Conservation (phyloP, 2,797 vertebrate species). For the Mormyrus hasselquistii region DNA sequence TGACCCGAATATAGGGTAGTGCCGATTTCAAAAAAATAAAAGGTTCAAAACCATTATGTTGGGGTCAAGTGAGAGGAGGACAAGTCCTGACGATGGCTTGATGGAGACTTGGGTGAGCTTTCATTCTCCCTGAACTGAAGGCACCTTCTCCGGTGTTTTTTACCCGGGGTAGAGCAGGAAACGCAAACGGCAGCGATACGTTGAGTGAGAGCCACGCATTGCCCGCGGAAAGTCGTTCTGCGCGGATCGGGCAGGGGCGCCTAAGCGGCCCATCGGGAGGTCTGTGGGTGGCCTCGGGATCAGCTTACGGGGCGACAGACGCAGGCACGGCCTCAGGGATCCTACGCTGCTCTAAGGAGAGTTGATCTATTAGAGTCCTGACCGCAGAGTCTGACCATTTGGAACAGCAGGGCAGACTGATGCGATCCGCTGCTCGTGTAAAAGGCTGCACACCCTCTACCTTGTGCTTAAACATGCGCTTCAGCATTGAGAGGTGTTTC, state of each 20-base stretch:
- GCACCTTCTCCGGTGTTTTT: constrained; percentile 17
- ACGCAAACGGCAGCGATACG: not conserved
- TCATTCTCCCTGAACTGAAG: not conserved
- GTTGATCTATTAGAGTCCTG: not conserved
- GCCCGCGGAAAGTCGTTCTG: not conserved
- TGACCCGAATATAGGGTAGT: not conserved
- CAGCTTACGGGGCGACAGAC: not conserved
- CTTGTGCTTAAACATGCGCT: not conserved
- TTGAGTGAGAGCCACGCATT: not conserved
- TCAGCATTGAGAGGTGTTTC: not conserved
- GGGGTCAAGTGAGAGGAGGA: not conserved
- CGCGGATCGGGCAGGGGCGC: not conserved
- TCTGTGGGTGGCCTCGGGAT: not conserved
- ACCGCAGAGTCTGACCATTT: not conserved
- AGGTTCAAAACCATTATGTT: constrained; percentile 1
- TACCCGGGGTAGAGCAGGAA: not conserved
- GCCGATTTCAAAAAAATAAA: not conserved
- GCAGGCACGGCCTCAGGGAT: not conserved
- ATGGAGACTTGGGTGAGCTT: not conserved
- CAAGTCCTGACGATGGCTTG: not conserved
- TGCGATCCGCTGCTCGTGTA: not conserved
- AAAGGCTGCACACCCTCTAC: not conserved
- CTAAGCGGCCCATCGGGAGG: not conserved
- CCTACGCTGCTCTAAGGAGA: not conserved
- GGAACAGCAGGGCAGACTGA: not conserved